Evolutionary conservation across 2,797 vertebrate species (phyloP), one percentile per base, ranked within the genome.

Genomic region (Momotus momota): DNA sequence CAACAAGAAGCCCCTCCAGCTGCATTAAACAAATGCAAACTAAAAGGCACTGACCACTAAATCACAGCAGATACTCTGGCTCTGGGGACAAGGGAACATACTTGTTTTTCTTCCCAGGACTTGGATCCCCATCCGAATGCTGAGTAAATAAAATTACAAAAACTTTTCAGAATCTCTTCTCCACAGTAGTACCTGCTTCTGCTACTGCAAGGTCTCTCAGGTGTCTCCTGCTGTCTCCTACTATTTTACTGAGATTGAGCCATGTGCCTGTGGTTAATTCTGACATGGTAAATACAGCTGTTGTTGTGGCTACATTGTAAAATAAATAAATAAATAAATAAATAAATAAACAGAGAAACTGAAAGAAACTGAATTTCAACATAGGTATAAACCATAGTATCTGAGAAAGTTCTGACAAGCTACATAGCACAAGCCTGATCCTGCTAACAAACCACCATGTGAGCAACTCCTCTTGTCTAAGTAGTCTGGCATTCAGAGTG

Each of bases 401-500:
- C 55, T 60, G 38, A 88, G 43, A 83, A 55, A 66, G 51, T 88
- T 92, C 73, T 81, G 49, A 84, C 46, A 46, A 81, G 51, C 27
- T 70, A 26, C 52, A 25, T 4, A 70, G 33, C 73, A 64, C 62
- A 52, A 73, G 18, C 14, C 43, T 80, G 88, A 79, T 86, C 48
- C 54, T 75, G 70, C 70, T 70, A 75, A 70, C 65, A 79, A 92
- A 38, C 9, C n/a, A 86, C 38, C 81, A 90, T 0, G 41, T 65
- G 80, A 92, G 67, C 71, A 93, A 51, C 38, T 51, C 26, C 38
- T 90, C 91, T 93, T 81, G 65, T n/a, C 71, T 86, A 81, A 88
- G 85, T 33, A 70, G 55, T n/a, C 62, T 94, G 96, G 89, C 87
- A 94, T 91, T 67, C 65, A 22, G 70, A 80, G 29, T 72, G 57